Evolutionary conservation across 2,113 vertebrate genomes (phyloP).

Genomic region (Ammodytes dubius): DNA sequence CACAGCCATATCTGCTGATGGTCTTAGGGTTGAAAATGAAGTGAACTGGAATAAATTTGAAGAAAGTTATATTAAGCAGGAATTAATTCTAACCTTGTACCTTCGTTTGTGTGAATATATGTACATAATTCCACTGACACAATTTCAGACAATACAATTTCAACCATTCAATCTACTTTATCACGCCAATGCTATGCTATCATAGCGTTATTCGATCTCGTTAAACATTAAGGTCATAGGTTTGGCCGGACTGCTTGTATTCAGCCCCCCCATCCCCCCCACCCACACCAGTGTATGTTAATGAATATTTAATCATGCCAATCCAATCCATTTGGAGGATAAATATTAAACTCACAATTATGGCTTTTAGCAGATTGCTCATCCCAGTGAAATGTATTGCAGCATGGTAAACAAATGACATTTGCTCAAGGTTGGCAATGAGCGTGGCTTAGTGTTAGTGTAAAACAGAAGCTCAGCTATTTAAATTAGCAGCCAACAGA

Average conservation of each 20-base stretch:
- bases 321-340: background rate
- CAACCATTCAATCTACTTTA: too few relatives aligned
- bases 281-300: too few relatives aligned
- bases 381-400: background rate
- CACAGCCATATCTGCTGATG: constrained; percentile 28
- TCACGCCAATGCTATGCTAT: too few relatives aligned
- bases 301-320: background rate
- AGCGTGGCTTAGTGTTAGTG: background rate
- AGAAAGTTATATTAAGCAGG: constrained; percentile 11
- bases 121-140: background rate
- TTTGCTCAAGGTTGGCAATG: background rate
- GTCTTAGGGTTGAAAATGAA: constrained; percentile 7
- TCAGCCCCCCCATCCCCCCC: too few relatives aligned
- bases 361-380: background rate
- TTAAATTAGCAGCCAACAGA: background rate
- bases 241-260: too few relatives aligned
- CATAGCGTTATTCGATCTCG: too few relatives aligned
- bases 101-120: constrained; percentile 10
- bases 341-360: background rate
- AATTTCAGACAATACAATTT: background rate
- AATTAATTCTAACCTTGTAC: constrained; percentile 1
- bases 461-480: background rate
- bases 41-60: background rate
- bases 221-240: too few relatives aligned
- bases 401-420: background rate